Evolutionary conservation across 1,140 invertebrate genomes (phyloP), one percentile per base, ranked within the genome.

Genomic region (Notospermus geniculatus): DNA sequence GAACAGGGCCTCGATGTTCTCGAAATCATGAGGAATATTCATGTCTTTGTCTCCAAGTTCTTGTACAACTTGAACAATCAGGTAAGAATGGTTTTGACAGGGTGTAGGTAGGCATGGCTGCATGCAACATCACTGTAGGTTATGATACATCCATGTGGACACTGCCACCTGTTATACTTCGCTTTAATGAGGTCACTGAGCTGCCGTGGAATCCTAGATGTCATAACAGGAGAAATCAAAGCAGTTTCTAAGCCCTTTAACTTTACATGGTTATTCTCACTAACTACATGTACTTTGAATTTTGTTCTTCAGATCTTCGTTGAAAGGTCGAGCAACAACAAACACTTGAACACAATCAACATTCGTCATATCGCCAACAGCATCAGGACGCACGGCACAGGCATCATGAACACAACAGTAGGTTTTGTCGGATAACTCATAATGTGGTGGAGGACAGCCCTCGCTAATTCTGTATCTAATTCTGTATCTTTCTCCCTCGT

Each of bases 11-110:
- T 98, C n/a, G 97, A 99, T 84, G 92, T 98, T 2, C 81, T 99
- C 39, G 92, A 97, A 83, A 96, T 99, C 50, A 98, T 98, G 91
- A 84, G 95, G 50, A 97, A 98, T 73, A 95, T 99, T 58, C 89
- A 96, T 70, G 87, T 93, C 2, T 99, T 99, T 83, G 95, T 98
- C 4, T 88, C 91, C 0, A 90, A 90, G 65, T 98, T 95, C 81
- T 81, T 91, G 17, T 99, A 99, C 76, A 98, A 98, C 83, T 84
- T 99, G 53, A 98, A 98, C 77, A 95, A 95, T 73, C 97, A 99
- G 84, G 83, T 84, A 57, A 59, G 57, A 28, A 25, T 11, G 25
- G n/a, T 2, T 4, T 1, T n/a, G 27, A 1, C 19, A 22, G 1
- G n/a, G 27, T 43, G 4, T 4, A 54, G 17, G 64, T 41, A 61